phyloP scores from a whole-genome alignment of 2,797 vertebrate genomes.

The Tokudaia muenninki region DNA sequence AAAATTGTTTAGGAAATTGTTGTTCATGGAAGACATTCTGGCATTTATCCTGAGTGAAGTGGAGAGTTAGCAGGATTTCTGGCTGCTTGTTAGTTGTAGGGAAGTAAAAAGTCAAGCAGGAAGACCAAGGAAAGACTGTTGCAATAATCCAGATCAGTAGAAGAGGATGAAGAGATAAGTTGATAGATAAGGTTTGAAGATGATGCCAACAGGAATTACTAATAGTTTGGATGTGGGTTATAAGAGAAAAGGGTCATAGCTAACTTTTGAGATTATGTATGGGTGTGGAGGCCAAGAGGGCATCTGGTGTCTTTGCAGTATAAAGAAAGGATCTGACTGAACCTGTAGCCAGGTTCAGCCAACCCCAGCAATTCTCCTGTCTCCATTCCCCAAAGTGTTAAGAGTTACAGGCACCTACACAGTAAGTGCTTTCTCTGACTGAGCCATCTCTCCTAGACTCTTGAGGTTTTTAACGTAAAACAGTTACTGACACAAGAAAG shows the following conservation, averaged over 20 bases:
- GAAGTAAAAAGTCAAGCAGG: background rate
- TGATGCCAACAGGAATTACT: conserved; percentile 28
- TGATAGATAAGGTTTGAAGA: conserved; percentile 24
- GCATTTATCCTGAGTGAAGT: conserved; percentile 29
- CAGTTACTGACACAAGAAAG: conserved; percentile 25
- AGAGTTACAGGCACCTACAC: background rate
- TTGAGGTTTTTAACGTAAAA: background rate
- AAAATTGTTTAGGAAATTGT: background rate
- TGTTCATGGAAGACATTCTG: background rate
- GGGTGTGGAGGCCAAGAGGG: background rate
- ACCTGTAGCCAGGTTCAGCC: background rate
- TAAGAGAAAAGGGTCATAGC: conserved; percentile 40
- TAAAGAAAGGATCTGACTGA: background rate
- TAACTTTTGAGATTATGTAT: background rate
- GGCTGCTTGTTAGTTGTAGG: background rate
- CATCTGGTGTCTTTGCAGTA: background rate
- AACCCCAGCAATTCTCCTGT: background rate
- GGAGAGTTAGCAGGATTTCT: background rate
- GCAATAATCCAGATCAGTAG: conserved; percentile 22
- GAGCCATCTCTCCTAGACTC: background rate
- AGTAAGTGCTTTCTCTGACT: background rate
- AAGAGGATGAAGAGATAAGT: background rate
- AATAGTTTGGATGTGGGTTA: background rate
- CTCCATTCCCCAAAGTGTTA: background rate
- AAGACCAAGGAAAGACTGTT: conserved; percentile 28